Conservation (phyloP, 2,797 vertebrate species). For the Halcyon badia region DNA sequence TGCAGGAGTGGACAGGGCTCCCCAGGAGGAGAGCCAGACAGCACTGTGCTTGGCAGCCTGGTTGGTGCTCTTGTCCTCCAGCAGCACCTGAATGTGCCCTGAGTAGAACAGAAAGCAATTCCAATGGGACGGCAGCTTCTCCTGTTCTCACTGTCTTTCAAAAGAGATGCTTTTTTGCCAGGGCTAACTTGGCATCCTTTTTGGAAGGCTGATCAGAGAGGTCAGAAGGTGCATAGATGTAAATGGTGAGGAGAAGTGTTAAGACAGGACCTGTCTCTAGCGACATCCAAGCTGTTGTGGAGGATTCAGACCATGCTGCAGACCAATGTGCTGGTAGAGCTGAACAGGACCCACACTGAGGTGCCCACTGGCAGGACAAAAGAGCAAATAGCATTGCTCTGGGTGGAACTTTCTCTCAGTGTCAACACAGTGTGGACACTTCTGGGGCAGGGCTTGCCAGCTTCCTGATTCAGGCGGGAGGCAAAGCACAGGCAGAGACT, state of each 20-base stretch:
- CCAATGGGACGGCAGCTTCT: not conserved
- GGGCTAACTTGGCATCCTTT: not conserved
- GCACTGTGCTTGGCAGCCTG: rapidly evolving
- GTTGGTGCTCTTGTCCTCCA: not conserved
- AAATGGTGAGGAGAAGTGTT: too few relatives aligned
- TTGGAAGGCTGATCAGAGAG: not conserved
- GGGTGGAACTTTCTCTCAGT: not conserved
- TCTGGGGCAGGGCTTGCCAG: not conserved
- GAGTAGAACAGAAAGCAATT: not conserved
- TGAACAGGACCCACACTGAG: not conserved
- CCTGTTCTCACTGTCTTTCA: not conserved
- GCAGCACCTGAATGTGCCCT: not conserved
- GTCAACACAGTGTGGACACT: not conserved
- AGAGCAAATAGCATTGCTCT: not conserved
- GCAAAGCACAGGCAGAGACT: not conserved
- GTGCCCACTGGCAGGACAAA: not conserved
- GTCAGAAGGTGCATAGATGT: not conserved
- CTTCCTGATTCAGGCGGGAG: not conserved
- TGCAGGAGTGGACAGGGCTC: not conserved
- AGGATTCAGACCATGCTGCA: not conserved
- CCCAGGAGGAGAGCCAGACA: rapidly evolving
- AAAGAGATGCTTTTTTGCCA: not conserved
- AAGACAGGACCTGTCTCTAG: rapidly evolving
- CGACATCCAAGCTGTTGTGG: rapidly evolving
- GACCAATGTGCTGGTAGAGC: rapidly evolving